Evolutionary conservation across 1,140 invertebrate species (phyloP), one percentile per base, ranked within the genome.

Genomic region (Pogonomyrmex californicus): DNA sequence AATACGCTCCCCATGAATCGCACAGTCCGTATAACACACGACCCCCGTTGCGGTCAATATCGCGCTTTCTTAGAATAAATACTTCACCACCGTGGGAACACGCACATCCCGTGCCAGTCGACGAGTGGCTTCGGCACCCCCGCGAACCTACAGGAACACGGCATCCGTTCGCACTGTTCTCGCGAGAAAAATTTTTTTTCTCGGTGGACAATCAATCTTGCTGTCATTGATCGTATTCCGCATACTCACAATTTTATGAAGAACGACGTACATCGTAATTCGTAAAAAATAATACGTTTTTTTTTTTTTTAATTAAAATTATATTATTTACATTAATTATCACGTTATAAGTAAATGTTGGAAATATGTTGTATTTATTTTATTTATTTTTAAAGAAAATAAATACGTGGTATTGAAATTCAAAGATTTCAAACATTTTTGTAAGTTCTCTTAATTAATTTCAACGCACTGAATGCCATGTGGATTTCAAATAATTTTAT

Each of bases 11-110:
- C 87, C 86, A 83, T 63, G 90, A 92, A 92, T 92, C 91, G 91
- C 85, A 75, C 88, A 87, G 90, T 86, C 65, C 87, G 82, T 81
- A 89, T 76, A 82, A 91, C 82, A 90, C 88, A 90, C 88, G 88
- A 91, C 90, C 90, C 91, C 91, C 88, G 90, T 89, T 88, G 90
- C 94, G 94, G 94, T 95, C 94, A 95, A 95, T 95, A 95, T 92
- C 91, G 92, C 88, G 91, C 90, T 92, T 88, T 93, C 91, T 90
- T 88, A 90, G 79, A 90, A 93, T 95, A 90, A 94, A 95, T 95
- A 94, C 66, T 95, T 94, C 41, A 95, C 89, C 86, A 92, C 82
- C 89, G 93, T 94, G 94, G 87, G 94, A 95, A 94, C 36, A 91
- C 81, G 76, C 86, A 68, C 93, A 94, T 75, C 81, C 81, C 70